These are phyloP conservation scores for Drosophila kohkoa DNA, from an alignment of 1,140 invertebrate species.

Conservation along the genomic window DNA sequence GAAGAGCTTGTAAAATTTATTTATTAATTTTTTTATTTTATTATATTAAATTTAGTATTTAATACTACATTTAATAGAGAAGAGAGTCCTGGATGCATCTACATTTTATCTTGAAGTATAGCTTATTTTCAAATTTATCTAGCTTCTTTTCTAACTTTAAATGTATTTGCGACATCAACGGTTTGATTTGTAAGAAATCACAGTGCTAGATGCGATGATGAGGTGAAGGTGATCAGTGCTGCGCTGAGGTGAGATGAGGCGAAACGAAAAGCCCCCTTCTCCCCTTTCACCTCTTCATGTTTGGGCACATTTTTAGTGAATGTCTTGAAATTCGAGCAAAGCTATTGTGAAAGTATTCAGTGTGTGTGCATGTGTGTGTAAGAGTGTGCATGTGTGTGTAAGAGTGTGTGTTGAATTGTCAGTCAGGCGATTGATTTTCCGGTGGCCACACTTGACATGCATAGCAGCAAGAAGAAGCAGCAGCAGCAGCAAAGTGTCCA, in stretches of 20 bases:
- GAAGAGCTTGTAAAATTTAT: too few relatives aligned
- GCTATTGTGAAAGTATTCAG: slow-evolving; percentile 66
- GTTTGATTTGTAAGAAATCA: too few relatives aligned
- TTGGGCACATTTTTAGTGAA: slow-evolving; percentile 52
- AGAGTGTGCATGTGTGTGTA: not conserved
- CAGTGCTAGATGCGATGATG: too few relatives aligned
- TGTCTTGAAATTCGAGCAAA: slow-evolving; percentile 71
- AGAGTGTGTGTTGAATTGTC: slow-evolving; percentile 52
- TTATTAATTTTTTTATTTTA: too few relatives aligned
- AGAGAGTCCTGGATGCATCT: too few relatives aligned
- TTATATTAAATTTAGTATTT: too few relatives aligned
- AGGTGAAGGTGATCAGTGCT: not conserved
- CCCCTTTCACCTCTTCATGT: not conserved
- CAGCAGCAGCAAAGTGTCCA: not conserved
- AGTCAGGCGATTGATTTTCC: slow-evolving; percentile 79
- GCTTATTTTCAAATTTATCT: too few relatives aligned
- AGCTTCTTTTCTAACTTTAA: too few relatives aligned
- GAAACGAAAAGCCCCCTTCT: not conserved
- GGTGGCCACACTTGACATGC: slow-evolving; percentile 79
- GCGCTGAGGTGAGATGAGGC: slow-evolving; percentile 26
- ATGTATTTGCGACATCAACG: too few relatives aligned
- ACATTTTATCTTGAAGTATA: too few relatives aligned
- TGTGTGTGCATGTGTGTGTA: slow-evolving; percentile 2
- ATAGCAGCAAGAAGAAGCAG: slow-evolving; percentile 49
- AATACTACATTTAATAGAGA: too few relatives aligned